Conservation (phyloP, 2,113 vertebrate genomes). For the Nothobranchius kuhntae region DNA sequence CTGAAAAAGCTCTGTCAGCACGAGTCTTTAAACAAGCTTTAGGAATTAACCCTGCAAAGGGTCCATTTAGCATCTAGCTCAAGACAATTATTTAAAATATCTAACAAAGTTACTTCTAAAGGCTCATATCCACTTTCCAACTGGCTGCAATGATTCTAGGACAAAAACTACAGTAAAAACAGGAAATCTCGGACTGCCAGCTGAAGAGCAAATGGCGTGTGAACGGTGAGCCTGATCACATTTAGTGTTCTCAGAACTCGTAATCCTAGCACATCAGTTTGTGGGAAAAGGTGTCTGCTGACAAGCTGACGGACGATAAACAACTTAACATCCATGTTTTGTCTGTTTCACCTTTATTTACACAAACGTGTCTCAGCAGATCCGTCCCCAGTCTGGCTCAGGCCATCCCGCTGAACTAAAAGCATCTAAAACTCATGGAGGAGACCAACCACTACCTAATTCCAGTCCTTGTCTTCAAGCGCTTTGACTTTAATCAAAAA, state of each 20-base stretch:
- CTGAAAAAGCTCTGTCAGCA: too few relatives aligned
- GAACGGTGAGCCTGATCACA: conserved; percentile 25
- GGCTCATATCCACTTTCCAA: too few relatives aligned
- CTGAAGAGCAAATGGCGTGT: conserved; percentile 17
- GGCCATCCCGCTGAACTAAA: neutral
- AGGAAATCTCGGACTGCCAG: conserved; percentile 8
- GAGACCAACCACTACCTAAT: neutral
- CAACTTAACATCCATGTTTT: conserved; percentile 13
- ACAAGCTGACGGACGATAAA: conserved; percentile 30
- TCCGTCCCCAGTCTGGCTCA: neutral
- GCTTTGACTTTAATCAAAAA: conserved; percentile 14
- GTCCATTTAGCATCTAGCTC: too few relatives aligned
- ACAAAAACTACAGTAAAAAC: too few relatives aligned
- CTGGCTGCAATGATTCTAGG: too few relatives aligned
- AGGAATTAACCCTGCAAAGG: too few relatives aligned
- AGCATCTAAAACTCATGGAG: neutral
- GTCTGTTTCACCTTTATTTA: conserved; percentile 22
- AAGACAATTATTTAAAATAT: too few relatives aligned
- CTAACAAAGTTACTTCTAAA: too few relatives aligned
- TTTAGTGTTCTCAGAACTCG: conserved; percentile 1
- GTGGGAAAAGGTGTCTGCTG: too few relatives aligned
- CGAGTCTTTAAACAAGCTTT: too few relatives aligned
- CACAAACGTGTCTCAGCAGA: neutral
- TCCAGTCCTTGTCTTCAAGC: neutral
- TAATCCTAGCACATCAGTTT: too few relatives aligned